These are phyloP conservation scores for Platysteira castanea DNA, from an alignment of 2,113 vertebrate species.

Conservation along the genomic window DNA sequence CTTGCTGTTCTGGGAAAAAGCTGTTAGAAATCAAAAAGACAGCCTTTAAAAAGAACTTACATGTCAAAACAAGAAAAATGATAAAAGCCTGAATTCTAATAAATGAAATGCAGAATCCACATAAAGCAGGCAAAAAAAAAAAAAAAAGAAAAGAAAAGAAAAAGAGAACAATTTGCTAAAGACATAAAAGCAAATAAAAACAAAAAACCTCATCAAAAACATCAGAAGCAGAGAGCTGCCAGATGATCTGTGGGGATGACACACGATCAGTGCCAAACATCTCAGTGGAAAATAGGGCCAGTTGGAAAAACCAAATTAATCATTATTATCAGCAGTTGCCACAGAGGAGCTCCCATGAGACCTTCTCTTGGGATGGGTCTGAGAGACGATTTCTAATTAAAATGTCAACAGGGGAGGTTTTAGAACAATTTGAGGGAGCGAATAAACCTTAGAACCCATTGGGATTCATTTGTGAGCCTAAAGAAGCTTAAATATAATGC, in stretches of 20 bases:
- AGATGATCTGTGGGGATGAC: conserved; percentile 27
- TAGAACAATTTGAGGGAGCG: neutral
- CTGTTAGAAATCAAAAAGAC: neutral
- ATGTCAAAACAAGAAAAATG: conserved; percentile 53
- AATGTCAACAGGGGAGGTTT: conserved; percentile 7
- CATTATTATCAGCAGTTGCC: conserved; percentile 25
- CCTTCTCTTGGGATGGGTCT: conserved; percentile 7
- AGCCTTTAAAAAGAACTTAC: neutral
- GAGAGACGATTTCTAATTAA: conserved; percentile 3
- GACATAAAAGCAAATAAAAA: conserved; percentile 53
- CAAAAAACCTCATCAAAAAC: conserved; percentile 35
- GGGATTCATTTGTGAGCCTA: neutral
- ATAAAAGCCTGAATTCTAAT: conserved; percentile 29
- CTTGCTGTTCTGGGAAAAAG: neutral
- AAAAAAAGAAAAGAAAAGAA: neutral
- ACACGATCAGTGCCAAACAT: conserved; percentile 15
- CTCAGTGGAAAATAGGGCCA: conserved; percentile 20
- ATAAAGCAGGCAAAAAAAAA: neutral
- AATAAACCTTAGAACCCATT: neutral
- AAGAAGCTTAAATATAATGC: neutral
- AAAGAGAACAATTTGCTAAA: conserved; percentile 27
- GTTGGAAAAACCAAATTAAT: conserved; percentile 55
- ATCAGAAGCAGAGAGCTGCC: conserved; percentile 39
- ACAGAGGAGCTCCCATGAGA: neutral
- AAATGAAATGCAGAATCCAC: neutral